A percentile compares a stretch with the other conserved stretches of the same genome.
Evolutionary conservation across 2,113 vertebrate species (phyloP).

Genomic region (Willisornis vidua): DNA sequence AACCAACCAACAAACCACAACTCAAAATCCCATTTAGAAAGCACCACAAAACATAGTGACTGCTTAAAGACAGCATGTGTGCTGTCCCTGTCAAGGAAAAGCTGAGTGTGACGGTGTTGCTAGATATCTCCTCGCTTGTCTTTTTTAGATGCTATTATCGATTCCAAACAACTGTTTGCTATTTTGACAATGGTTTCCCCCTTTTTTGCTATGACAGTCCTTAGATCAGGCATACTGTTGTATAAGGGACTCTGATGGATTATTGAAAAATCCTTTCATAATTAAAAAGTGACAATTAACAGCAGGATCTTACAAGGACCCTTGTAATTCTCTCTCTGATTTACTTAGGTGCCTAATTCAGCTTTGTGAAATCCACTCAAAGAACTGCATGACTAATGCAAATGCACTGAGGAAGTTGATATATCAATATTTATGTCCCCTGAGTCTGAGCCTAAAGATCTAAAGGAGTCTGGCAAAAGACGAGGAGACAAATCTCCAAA

Average conservation of each 20-base stretch:
- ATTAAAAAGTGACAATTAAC: background rate
- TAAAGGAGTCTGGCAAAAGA: background rate
- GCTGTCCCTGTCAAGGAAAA: background rate
- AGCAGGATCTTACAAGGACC: background rate
- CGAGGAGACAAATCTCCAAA: background rate
- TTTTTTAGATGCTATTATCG: background rate
- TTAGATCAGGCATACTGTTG: background rate
- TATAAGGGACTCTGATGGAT: background rate
- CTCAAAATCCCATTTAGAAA: background rate
- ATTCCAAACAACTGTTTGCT: background rate
- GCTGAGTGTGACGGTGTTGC: background rate
- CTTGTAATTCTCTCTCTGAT: background rate
- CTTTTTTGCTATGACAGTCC: background rate
- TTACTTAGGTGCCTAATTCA: background rate
- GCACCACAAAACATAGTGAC: background rate
- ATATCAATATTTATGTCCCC: background rate
- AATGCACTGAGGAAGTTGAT: background rate
- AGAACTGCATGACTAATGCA: background rate
- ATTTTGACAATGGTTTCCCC: background rate
- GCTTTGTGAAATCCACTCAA: conserved; percentile 7
- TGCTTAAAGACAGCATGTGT: background rate
- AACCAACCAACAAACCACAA: background rate
- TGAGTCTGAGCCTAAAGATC: background rate
- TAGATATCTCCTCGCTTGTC: background rate
- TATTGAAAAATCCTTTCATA: background rate